Percentiles rank a stretch among this genome's conserved stretches.
Conservation (phyloP, 2,888 invertebrate species). For the Hoplodrina ambigua region DNA sequence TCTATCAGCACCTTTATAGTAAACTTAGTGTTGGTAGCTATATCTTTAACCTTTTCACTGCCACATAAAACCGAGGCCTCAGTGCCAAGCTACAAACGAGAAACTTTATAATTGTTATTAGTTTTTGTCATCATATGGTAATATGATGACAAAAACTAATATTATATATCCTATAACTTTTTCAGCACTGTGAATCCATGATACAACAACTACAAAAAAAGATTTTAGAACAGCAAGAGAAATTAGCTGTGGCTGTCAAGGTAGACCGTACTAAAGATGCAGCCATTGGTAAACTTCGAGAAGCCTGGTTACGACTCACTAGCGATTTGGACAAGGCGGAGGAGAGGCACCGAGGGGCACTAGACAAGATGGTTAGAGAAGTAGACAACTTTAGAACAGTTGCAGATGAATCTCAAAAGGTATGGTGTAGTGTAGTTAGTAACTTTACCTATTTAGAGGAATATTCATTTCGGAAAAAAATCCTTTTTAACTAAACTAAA, state of each 20-base stretch:
- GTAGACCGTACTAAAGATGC: constrained; percentile 94
- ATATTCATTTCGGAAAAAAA: no score
- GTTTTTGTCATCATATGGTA: no score
- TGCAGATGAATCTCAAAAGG: constrained; percentile 87
- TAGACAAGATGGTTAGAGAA: constrained; percentile 87
- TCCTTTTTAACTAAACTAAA: no score
- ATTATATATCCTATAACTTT: constrained; percentile 6
- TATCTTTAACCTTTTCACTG: background rate
- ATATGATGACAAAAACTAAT: no score
- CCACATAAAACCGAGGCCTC: no score
- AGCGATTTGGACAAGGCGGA: constrained; percentile 84
- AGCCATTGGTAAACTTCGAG: constrained; percentile 92
- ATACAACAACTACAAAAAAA: constrained; percentile 94
- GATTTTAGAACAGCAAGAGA: constrained; percentile 94
- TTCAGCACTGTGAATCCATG: constrained; percentile 94
- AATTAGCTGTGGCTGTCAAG: constrained; percentile 94
- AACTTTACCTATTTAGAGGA: no score
- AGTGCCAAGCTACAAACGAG: no score
- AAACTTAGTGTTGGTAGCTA: background rate
- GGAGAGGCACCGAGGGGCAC: constrained; percentile 85
- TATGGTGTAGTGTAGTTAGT: constrained; percentile 49
- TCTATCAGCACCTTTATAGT: no score
- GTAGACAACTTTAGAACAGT: constrained; percentile 85
- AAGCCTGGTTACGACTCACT: constrained; percentile 91
- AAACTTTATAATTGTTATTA: no score